Base-by-base conservation (phyloP, 2,888 invertebrate genomes). In the Linnaemya tessellans region DNA sequence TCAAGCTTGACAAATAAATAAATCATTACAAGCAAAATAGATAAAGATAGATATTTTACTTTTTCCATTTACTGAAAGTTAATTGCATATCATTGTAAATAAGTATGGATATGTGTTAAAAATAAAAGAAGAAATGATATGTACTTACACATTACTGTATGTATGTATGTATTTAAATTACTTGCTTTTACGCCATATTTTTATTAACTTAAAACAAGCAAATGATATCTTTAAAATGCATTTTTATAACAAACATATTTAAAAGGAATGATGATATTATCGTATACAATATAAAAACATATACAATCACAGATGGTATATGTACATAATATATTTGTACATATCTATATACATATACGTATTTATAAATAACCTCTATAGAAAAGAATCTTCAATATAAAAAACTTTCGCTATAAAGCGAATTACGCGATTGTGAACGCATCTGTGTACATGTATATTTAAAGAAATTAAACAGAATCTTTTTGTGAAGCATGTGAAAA, bases 401-500 rank as follows among this genome's bases (percentile, higher is more conserved):
- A 62, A 49, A 13, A 38, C 35, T 25, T 30, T 80, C 56, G 49
- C 20, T 64, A 49, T 62, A 20, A 65, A 71, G 60, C 41, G 25
- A 20, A 54, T 56, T 71, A 71, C 49, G 54, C 46, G n/a, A 60
- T 64, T 46, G 51, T 75, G 25, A 62, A 79, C 58, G 49, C 46
- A 56, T 64, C 54, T 20, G 20, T 73, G 20, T 30, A 30, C 30
- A 30, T 64, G 22, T 58, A 49, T 41, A 70, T 38, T n/a, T 38
- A 73, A 68, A 64, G 8, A 56, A 70, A 64, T 51, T 62, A 64
- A 71, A 62, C 54, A 54, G 11, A 78, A 78, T 78, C 60, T 73
- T 67, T 20, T 20, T 67, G 67, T 65, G 56, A 49, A 80, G 62
- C 73, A 54, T 68, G 38, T 75, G 75, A 68, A 79, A 20, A 77